phyloP scores from a whole-genome alignment of 2,888 invertebrate genomes.

The Cyrtodaria siliqua region DNA sequence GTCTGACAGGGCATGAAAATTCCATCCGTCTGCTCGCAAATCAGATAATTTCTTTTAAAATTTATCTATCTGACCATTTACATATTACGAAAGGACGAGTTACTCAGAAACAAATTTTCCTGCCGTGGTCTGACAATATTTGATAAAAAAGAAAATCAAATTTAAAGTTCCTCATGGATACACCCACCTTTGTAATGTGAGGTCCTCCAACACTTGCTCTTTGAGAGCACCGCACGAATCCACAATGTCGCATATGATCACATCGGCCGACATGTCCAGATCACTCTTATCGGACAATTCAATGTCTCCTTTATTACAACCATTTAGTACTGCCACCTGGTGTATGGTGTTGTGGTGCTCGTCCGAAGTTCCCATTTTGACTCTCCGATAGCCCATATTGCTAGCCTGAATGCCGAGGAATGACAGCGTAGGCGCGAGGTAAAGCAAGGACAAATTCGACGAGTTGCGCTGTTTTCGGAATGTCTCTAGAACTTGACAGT shows the following conservation, averaged over 20 bases:
- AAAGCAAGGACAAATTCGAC: slow-evolving; percentile 65
- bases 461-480: slow-evolving; percentile 16
- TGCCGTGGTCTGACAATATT: too few relatives aligned
- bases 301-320: slow-evolving; percentile 49
- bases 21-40: too few relatives aligned
- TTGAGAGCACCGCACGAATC: slow-evolving; percentile 77
- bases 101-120: too few relatives aligned
- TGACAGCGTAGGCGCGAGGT: slow-evolving; percentile 71
- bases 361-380: slow-evolving; percentile 64
- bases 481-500: slow-evolving; percentile 66
- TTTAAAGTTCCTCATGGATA: too few relatives aligned
- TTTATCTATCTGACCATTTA: too few relatives aligned
- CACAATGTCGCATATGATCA: slow-evolving; percentile 72
- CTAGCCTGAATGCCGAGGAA: slow-evolving; percentile 75
- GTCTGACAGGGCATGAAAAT: too few relatives aligned
- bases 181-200: slow-evolving; percentile 78
- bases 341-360: slow-evolving; percentile 62
- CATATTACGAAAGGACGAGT: too few relatives aligned
- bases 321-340: slow-evolving; percentile 62
- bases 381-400: slow-evolving; percentile 65
- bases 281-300: slow-evolving; percentile 49
- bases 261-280: slow-evolving; percentile 54
- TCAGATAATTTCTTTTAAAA: too few relatives aligned
- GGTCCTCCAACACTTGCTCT: slow-evolving; percentile 78
- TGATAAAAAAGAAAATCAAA: too few relatives aligned